phyloP scores from a whole-genome alignment of 2,113 vertebrate species.

The Clarias gariepinus region DNA sequence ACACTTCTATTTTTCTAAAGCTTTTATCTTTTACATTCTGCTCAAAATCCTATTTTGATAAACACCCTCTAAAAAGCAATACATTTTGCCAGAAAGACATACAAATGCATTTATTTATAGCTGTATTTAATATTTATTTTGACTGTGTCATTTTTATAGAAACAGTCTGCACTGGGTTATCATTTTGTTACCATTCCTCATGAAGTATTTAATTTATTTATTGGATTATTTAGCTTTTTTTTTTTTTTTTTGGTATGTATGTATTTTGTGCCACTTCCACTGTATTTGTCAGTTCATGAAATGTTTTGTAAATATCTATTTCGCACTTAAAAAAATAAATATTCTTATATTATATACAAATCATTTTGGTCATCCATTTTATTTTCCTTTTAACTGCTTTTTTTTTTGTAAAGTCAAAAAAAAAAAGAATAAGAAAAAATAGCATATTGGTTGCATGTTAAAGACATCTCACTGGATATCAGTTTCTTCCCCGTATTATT shows the following conservation, averaged over 20 bases:
- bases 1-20: constrained; percentile 31
- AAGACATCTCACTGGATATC: neutral
- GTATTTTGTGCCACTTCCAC: constrained; percentile 60
- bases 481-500: neutral
- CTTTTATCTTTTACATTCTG: neutral
- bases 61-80: constrained; percentile 28
- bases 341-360: constrained; percentile 79
- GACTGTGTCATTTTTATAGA: constrained; percentile 61
- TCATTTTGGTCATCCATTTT: constrained; percentile 39
- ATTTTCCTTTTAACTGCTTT: neutral
- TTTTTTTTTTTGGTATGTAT: constrained; percentile 41
- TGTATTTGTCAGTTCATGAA: constrained; percentile 61
- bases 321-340: constrained; percentile 70
- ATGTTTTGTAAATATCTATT: constrained; percentile 34
- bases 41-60: constrained; percentile 18
- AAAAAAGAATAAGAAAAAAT: neutral
- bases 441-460: neutral
- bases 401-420: neutral
- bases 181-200: constrained; percentile 62
- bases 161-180: constrained; percentile 64
- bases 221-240: constrained; percentile 65
- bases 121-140: constrained; percentile 85
- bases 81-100: constrained; percentile 54
- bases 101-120: constrained; percentile 77
- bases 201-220: constrained; percentile 79